phyloP scores from a whole-genome alignment of 2,888 invertebrate species.

The Synanthedon vespiformis region DNA sequence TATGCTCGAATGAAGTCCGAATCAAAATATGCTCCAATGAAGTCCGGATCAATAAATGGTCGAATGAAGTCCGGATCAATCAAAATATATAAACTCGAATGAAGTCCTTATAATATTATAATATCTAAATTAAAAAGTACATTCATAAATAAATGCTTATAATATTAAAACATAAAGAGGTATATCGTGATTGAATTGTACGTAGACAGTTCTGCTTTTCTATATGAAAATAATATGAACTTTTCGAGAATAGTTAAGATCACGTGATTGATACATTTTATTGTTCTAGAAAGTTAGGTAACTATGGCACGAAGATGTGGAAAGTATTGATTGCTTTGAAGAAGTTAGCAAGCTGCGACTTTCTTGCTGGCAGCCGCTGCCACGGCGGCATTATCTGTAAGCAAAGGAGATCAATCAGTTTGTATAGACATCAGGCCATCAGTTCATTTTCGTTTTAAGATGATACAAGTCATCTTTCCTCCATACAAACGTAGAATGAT shows the following conservation, averaged over 20 bases:
- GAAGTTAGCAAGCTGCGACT: constrained; percentile 35
- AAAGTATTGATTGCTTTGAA: neutral
- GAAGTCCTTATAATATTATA: too few relatives aligned
- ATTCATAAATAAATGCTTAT: too few relatives aligned
- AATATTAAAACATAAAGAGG: too few relatives aligned
- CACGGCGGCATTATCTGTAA: constrained; percentile 28
- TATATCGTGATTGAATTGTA: neutral
- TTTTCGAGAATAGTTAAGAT: neutral
- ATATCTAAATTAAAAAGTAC: too few relatives aligned
- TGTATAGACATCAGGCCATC: neutral
- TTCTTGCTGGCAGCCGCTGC: constrained; percentile 28
- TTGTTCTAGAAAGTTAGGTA: neutral
- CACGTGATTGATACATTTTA: neutral
- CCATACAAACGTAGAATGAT: too few relatives aligned
- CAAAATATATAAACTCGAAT: too few relatives aligned
- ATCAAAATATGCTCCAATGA: too few relatives aligned
- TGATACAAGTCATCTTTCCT: too few relatives aligned
- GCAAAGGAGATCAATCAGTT: constrained; percentile 4
- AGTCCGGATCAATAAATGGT: too few relatives aligned
- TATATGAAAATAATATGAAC: neutral
- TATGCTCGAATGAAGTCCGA: too few relatives aligned
- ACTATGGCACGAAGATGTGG: neutral
- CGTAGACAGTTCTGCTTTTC: neutral
- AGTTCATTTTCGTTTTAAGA: too few relatives aligned
- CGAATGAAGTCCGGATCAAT: too few relatives aligned